Percentiles rank a stretch among this genome's conserved stretches.
Conservation (phyloP, 2,797 vertebrate genomes). For the Phyllotis vaccarum region DNA sequence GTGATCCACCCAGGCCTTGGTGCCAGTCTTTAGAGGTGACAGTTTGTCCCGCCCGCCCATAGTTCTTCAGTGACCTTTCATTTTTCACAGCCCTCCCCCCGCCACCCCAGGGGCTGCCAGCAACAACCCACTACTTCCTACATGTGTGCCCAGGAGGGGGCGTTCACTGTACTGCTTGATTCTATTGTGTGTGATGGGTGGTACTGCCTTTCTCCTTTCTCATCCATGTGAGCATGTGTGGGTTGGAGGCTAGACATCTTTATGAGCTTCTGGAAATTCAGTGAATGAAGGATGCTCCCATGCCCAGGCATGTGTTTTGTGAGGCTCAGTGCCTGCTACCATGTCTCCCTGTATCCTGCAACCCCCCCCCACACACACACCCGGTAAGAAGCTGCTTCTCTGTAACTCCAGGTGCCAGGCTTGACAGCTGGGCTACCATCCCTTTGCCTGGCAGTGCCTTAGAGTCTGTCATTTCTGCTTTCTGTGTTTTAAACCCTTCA, state of each 20-base stretch:
- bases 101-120: background rate
- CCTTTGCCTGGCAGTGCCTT: background rate
- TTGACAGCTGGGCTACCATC: accelerated
- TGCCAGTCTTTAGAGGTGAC: accelerated
- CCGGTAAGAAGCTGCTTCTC: background rate
- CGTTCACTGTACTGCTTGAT: too few species aligned
- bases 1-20: background rate
- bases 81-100: background rate
- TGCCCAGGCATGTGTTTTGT: accelerated
- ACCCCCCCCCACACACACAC: background rate
- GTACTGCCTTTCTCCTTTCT: accelerated
- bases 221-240: accelerated
- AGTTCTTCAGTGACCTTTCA: accelerated
- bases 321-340: too few species aligned
- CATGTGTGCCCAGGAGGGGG: accelerated
- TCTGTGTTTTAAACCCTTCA: background rate
- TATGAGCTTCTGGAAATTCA: accelerated
- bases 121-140: background rate
- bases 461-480: background rate
- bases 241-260: background rate
- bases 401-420: accelerated
- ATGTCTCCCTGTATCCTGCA: background rate
- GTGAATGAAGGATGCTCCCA: background rate
- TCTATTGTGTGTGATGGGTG: accelerated
- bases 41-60: accelerated